Percentiles rank a stretch among this genome's conserved stretches.
phyloP scores from a whole-genome alignment of 92 coral and sea anemone genomes.

The Epizoanthus fatuus region DNA sequence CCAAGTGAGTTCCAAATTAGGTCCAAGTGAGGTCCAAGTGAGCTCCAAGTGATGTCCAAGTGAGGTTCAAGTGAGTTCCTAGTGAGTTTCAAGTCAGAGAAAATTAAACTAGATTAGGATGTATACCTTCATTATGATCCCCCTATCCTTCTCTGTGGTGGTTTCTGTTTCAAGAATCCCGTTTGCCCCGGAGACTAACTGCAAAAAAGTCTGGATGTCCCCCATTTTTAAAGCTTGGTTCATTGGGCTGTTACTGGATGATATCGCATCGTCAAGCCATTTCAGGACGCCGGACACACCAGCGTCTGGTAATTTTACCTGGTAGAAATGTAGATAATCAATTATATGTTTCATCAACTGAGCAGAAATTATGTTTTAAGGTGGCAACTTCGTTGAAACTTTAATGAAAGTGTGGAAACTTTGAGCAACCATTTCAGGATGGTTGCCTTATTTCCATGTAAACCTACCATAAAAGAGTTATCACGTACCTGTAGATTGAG shows the following conservation, averaged over 20 bases:
- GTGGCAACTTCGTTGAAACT: no score
- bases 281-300: conserved; percentile 21
- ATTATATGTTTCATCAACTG: not conserved
- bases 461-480: no score
- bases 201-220: conserved; percentile 22
- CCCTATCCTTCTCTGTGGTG: not conserved
- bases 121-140: conserved; percentile 15
- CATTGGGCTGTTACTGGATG: conserved; percentile 22
- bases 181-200: conserved; percentile 25
- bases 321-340: not conserved
- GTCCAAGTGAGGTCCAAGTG: no score
- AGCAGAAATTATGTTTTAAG: no score
- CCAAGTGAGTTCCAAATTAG: no score
- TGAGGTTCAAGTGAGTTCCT: no score
- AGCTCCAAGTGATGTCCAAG: no score
- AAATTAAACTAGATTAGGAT: no score
- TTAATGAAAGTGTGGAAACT: no score
- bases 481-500: conserved; percentile 72
- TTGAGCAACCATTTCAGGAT: no score
- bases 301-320: conserved; percentile 11
- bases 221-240: conserved; percentile 14
- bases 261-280: conserved; percentile 30
- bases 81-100: no score
- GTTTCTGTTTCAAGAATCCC: conserved; percentile 23
- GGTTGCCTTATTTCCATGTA: no score